A percentile compares a stretch with the other conserved stretches of the same genome.
These are phyloP conservation scores for Lycocerus yunnanus DNA, from an alignment of 2,888 invertebrate genomes.

Conservation along the genomic window DNA sequence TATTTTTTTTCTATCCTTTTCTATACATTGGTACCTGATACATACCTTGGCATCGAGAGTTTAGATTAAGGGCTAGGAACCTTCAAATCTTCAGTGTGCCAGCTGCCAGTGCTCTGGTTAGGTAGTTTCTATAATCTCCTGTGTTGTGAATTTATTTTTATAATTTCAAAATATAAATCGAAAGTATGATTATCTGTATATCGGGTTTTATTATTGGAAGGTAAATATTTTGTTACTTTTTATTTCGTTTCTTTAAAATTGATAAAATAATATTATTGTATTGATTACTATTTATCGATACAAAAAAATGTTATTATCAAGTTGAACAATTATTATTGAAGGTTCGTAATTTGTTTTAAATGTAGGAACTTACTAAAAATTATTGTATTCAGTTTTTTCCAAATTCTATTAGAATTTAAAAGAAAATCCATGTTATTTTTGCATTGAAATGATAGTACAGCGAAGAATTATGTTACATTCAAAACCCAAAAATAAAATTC, in stretches of 20 bases:
- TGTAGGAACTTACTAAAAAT: no score
- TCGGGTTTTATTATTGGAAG: conserved; percentile 65
- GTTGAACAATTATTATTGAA: not conserved
- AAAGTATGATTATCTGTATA: conserved; percentile 63
- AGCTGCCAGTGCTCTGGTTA: conserved; percentile 43
- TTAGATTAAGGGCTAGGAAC: conserved; percentile 32
- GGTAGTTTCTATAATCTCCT: conserved; percentile 32
- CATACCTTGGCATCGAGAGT: conserved; percentile 3
- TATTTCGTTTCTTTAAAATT: not conserved
- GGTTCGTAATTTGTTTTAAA: no score
- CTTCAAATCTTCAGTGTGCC: conserved; percentile 47
- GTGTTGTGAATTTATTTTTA: conserved; percentile 13
- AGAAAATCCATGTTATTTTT: not conserved
- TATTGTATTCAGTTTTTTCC: not conserved
- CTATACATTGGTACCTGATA: conserved; percentile 21
- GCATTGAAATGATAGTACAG: not conserved
- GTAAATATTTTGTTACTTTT: conserved; percentile 49
- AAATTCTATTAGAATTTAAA: not conserved
- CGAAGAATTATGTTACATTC: not conserved
- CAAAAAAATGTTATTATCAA: not conserved
- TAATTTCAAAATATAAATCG: conserved; percentile 2
- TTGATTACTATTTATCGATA: not conserved
- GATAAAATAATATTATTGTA: not conserved
- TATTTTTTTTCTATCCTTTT: conserved; percentile 36
- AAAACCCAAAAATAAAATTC: not conserved